Conservation (phyloP, 1,140 invertebrate species). For the Caenorhabditis elegans region DNA sequence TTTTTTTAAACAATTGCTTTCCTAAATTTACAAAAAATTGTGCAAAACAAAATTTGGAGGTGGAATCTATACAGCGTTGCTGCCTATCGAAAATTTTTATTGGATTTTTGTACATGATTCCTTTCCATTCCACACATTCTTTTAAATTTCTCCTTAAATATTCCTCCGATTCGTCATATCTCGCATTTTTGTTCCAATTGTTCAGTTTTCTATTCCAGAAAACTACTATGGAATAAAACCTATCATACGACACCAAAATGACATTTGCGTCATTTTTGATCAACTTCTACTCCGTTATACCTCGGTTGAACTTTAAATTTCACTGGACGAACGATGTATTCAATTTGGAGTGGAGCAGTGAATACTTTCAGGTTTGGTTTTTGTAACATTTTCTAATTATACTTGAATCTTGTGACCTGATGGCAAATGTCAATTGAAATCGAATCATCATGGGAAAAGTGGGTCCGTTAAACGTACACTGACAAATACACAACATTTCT, state of each 20-base stretch:
- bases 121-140: not conserved
- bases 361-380: slow-evolving; percentile 40
- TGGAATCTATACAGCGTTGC: no score
- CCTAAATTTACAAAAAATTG: no score
- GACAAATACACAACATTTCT: slow-evolving; percentile 16
- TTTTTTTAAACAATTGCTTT: no score
- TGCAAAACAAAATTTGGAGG: no score
- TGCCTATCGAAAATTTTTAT: no score
- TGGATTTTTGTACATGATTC: no score
- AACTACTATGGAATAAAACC: slow-evolving; percentile 8
- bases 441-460: slow-evolving; percentile 25
- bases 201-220: not conserved
- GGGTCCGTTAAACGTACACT: not conserved
- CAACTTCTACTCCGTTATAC: not conserved
- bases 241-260: not conserved
- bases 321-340: slow-evolving; percentile 31
- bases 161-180: no score
- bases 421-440: slow-evolving; percentile 20
- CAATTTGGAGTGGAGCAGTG: slow-evolving; percentile 34
- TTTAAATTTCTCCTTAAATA: not conserved
- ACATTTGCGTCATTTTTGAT: slow-evolving; percentile 19
- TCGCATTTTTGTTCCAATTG: no score
- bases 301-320: slow-evolving; percentile 41
- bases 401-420: not conserved
- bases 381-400: not conserved